Conservation (phyloP, 2,797 vertebrate species). For the Rhyacichthys aspro region DNA sequence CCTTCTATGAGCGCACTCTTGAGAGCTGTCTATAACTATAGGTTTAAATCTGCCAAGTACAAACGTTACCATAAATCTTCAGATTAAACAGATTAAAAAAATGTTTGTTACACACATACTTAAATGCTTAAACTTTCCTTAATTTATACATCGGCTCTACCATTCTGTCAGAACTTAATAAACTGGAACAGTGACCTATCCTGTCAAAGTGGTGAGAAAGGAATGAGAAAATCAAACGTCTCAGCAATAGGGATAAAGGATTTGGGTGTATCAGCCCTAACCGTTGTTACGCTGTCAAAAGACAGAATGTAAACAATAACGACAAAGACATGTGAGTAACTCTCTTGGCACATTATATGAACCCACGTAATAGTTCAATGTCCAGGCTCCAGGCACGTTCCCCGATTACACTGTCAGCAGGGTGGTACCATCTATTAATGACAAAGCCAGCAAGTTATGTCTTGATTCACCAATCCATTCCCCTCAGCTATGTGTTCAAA, state of each 20-base stretch:
- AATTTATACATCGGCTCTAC: too few species aligned
- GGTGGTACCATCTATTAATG: background rate
- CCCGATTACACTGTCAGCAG: background rate
- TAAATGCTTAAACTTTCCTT: too few species aligned
- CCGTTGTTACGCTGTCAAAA: background rate
- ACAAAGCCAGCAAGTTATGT: background rate
- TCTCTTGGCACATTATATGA: background rate
- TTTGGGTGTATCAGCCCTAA: background rate
- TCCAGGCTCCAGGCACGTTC: background rate
- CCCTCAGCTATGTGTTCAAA: too few species aligned
- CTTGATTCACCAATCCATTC: too few species aligned
- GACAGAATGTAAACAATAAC: background rate
- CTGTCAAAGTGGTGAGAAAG: background rate
- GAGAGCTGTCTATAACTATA: too few species aligned
- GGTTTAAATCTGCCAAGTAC: too few species aligned
- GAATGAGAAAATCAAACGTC: background rate
- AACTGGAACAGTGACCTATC: background rate
- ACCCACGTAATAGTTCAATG: background rate
- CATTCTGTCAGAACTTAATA: background rate
- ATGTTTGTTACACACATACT: too few species aligned
- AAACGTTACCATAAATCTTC: too few species aligned
- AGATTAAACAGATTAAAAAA: too few species aligned
- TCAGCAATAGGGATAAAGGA: background rate
- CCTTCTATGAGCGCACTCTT: background rate
- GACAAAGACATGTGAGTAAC: background rate